These are phyloP conservation scores for Tiliacea citrago DNA, from an alignment of 2,888 invertebrate species.

Conservation along the genomic window DNA sequence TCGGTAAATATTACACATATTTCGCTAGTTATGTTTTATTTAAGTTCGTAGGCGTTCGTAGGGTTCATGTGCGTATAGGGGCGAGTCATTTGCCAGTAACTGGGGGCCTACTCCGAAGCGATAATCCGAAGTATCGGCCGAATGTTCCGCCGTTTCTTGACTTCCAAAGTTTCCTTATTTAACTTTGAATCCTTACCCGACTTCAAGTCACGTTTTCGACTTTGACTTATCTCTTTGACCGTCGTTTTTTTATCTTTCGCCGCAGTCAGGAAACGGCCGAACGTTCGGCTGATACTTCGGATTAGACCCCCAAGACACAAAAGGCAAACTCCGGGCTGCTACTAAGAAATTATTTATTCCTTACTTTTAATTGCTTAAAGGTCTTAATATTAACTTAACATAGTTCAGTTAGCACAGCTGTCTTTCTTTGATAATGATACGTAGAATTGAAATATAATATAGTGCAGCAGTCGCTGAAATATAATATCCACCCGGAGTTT, in stretches of 20 bases:
- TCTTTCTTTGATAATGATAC: not conserved
- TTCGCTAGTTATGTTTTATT: not conserved
- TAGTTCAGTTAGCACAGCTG: not conserved
- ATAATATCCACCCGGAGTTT: not conserved
- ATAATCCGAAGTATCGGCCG: no score
- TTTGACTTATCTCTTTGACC: no score
- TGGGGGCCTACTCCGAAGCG: no score
- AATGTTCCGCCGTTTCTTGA: no score
- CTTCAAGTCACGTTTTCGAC: no score
- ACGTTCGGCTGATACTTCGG: no score
- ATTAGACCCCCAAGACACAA: no score
- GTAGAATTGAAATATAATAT: not conserved
- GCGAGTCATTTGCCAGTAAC: not conserved
- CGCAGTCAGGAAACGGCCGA: no score
- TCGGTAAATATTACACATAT: not conserved
- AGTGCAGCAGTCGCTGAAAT: slow-evolving; percentile 4
- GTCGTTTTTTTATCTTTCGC: no score
- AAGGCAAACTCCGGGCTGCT: not conserved
- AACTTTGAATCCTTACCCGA: no score
- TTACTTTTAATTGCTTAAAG: slow-evolving; percentile 1
- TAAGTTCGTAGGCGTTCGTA: no score
- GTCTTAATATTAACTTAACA: not conserved
- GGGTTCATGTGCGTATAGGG: not conserved
- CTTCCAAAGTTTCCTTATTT: no score
- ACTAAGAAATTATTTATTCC: not conserved